Evolutionary conservation across 1,140 invertebrate genomes (phyloP).

Genomic region (Zelostemma sp.): DNA sequence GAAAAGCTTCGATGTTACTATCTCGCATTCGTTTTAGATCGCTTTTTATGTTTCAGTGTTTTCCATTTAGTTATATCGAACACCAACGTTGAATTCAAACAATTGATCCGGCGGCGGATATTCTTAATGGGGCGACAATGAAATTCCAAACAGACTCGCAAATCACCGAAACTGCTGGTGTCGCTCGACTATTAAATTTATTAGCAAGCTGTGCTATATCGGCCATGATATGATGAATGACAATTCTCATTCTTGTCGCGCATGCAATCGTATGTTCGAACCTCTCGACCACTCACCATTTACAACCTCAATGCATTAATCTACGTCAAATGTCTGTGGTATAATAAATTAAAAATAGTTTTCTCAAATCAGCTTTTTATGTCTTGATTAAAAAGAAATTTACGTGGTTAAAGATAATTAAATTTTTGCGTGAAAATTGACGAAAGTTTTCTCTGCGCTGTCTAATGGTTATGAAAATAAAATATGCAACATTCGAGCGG

Average conservation of each 20-base stretch:
- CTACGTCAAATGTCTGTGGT: not conserved
- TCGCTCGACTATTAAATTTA: conserved; percentile 37
- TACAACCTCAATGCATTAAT: not conserved
- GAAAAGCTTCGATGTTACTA: too few species aligned
- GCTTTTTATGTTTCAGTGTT: conserved; percentile 16
- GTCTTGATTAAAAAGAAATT: too few species aligned
- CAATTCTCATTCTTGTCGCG: conserved; percentile 45
- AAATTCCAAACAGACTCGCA: conserved; percentile 8
- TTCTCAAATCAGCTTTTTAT: too few species aligned
- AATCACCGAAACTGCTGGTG: conserved; percentile 22
- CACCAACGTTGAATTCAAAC: too few species aligned
- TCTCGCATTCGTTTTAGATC: too few species aligned
- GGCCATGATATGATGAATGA: conserved; percentile 45
- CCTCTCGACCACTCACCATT: conserved; percentile 25
- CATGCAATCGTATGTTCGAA: conserved; percentile 26
- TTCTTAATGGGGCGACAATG: not conserved
- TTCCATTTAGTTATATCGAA: too few species aligned
- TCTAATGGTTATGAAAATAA: too few species aligned
- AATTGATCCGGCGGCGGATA: not conserved
- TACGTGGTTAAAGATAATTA: too few species aligned
- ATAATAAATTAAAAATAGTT: not conserved
- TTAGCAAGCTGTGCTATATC: conserved; percentile 26
- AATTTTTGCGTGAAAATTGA: too few species aligned
- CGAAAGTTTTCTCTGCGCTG: too few species aligned
- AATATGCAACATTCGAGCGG: too few species aligned